Evolutionary conservation across 2,113 vertebrate genomes (phyloP), one percentile per base, ranked within the genome.

Genomic region (Cranoglanis bouderius): DNA sequence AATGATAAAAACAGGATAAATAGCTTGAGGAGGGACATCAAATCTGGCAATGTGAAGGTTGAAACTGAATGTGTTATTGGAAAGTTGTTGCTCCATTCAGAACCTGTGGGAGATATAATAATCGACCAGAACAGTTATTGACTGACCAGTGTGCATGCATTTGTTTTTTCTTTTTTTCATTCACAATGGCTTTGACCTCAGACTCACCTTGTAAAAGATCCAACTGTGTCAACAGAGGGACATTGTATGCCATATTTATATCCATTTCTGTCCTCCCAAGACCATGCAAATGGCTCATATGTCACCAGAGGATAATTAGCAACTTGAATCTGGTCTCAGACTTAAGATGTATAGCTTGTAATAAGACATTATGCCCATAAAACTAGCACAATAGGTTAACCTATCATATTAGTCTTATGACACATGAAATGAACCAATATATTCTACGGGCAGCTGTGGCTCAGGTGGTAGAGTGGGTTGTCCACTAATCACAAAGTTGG

Each of bases 21-120:
- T 94, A 77, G 92, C 94, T 51, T 92, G 88, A 2, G 75, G 65
- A 65, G 92, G 92, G 61, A 95, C 91, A 32, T 92, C 89, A 95
- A 90, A 40, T 89, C 94, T 88, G 93, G 87, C 51, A 89, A 88
- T 74, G 32, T 92, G 49, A 92, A 86, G 53, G 46, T 88, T 53
- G 84, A 92, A 80, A 92, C 93, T 2, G 21, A 32, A 90, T 94
- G 95, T 81, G 90, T 91, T 93, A 95, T 95, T 87, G 57, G 19
- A 72, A 77, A 85, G 7, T 6, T 65, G 38, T 19, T n/a, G 14
- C 53, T 29, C 91, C 89, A 90, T 88, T 82, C 78, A 85, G 78
- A 84, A 83, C 72, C 70, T 59, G 13, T 63, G 26, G 46, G 18
- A 83, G 1, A 61, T 10, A n/a, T 32, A 13, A 14, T 14, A 14